Conservation (phyloP, 2,113 vertebrate genomes). For the Lagopus muta region DNA sequence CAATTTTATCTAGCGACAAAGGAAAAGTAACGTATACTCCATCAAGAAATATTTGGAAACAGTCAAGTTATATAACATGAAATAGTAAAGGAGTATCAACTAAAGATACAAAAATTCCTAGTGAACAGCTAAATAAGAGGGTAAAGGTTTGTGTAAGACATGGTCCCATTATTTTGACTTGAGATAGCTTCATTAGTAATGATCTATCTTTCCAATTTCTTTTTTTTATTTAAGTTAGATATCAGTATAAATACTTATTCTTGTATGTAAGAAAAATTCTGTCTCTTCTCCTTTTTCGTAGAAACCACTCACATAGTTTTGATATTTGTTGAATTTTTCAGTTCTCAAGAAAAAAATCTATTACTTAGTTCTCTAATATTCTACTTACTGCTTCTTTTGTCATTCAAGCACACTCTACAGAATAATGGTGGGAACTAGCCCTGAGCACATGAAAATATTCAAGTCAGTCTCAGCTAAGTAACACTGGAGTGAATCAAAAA, state of each 20-base stretch:
- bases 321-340: neutral
- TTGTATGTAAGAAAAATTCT: neutral
- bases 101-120: neutral
- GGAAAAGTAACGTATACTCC: neutral
- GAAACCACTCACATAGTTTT: neutral
- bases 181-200: neutral
- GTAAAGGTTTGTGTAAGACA: neutral
- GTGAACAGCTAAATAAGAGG: neutral
- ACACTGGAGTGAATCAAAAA: neutral
- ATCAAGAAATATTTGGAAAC: neutral
- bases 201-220: neutral
- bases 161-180: neutral
- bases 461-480: neutral
- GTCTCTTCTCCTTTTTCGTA: neutral
- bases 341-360: neutral
- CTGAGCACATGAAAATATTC: neutral
- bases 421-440: neutral
- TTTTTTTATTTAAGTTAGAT: neutral
- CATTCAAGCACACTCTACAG: neutral
- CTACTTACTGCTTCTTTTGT: neutral
- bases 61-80: neutral
- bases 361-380: neutral
- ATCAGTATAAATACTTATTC: neutral
- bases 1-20: neutral
- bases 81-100: neutral